Evolutionary conservation across 2,797 vertebrate genomes (phyloP), one percentile per base, ranked within the genome.

Genomic region (Eulemur rubriventer): DNA sequence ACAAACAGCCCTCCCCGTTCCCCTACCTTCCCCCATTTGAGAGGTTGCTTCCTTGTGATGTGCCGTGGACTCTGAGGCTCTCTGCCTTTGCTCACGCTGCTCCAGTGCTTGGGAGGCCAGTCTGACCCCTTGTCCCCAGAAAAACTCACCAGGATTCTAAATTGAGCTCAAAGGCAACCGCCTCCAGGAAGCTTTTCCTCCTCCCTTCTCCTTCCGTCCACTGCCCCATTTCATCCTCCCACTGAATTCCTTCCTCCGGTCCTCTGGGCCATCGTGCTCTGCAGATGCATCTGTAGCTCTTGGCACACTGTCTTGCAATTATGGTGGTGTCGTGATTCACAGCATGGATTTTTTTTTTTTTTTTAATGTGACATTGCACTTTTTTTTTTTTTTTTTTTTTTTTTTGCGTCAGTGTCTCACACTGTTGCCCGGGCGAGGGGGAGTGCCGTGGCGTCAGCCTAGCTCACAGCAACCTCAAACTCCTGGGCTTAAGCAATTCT

Each of bases 241-340:
- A 4, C 1, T 30, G 69, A 50, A 24, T 79, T 55, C 4, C 4
- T 33, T 41, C 52, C 69, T 92, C 52, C 13, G 14, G 16, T 30
- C 18, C 33, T n/a, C 70, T 9, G 7, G 3, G 2, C 41, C 30
- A 1, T 6, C 3, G 12, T 3, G 4, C 28, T 0, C 8, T 13
- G 17, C 28, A 38, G 4, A 35, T 0, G 12, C 28, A 18, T 50
- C 55, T 28, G 1, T 17, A 20, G 35, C 30, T 4, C 18, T 50
- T 2, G 5, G 41, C n/a, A 26, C 9, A 6, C 10, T 14, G 35
- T 6, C 43, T 7, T 46, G n/a, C 17, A 43, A 63, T 33, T 26
- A 20, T 0, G 9, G 70, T 1, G 6, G 46, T 33, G 9, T 7
- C 20, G 7, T 46, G 84, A 38, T 50, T 65, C 52, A 41, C 65